A percentile compares a stretch with the other conserved stretches of the same genome.
phyloP scores from a whole-genome alignment of 2,888 invertebrate genomes.

The Synanthedon formicaeformis region DNA sequence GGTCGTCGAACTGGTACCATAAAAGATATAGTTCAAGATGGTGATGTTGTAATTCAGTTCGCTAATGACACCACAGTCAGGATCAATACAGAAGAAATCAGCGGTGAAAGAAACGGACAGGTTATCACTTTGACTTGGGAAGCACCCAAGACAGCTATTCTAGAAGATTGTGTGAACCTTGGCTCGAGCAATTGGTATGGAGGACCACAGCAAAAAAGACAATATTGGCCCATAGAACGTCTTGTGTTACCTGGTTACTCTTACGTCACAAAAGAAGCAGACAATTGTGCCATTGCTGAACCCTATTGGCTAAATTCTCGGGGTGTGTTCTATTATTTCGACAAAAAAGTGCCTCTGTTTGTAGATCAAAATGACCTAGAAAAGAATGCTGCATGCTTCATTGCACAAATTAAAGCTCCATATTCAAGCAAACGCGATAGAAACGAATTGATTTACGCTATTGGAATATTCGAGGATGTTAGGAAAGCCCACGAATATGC shows the following conservation, averaged over 20 bases:
- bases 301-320: constrained; percentile 77
- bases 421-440: constrained; percentile 48
- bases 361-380: constrained; percentile 71
- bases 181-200: constrained; percentile 74
- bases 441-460: constrained; percentile 64
- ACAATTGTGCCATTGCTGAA: constrained; percentile 71
- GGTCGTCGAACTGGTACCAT: constrained; percentile 37
- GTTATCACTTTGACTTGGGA: constrained; percentile 43
- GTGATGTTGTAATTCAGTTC: constrained; percentile 44
- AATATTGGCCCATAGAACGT: constrained; percentile 74
- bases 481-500: constrained; percentile 72
- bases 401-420: constrained; percentile 56
- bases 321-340: constrained; percentile 74
- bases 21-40: constrained; percentile 36
- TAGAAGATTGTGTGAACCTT: constrained; percentile 50
- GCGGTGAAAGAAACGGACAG: constrained; percentile 24
- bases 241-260: constrained; percentile 60
- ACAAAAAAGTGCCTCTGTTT: constrained; percentile 74
- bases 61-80: constrained; percentile 37
- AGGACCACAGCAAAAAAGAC: constrained; percentile 69
- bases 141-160: constrained; percentile 28
- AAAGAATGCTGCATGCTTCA: constrained; percentile 62
- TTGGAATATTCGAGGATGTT: constrained; percentile 72
- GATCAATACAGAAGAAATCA: constrained; percentile 32
- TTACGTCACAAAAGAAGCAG: constrained; percentile 68